Evolutionary conservation across 2,797 vertebrate genomes (phyloP).

Genomic region (Staurois parvus): DNA sequence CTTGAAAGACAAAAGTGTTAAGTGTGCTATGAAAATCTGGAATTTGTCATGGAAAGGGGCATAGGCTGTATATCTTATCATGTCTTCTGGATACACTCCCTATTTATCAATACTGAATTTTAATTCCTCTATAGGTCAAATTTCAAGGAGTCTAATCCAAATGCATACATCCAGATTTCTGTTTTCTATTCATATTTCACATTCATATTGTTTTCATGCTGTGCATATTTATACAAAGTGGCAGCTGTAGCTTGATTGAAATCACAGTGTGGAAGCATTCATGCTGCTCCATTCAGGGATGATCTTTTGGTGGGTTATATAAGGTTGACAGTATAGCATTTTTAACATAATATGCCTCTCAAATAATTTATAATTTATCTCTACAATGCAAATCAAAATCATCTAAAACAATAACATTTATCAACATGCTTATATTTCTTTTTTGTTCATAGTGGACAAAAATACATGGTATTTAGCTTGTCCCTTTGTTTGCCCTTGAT

Average conservation of each 20-base stretch:
- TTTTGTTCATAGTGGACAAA: neutral
- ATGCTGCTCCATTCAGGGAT: conserved; percentile 6
- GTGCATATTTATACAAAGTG: conserved; percentile 12
- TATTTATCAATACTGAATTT: neutral
- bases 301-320: neutral
- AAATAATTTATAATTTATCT: neutral
- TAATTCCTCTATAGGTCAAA: neutral
- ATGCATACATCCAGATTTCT: neutral
- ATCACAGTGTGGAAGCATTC: conserved; percentile 9
- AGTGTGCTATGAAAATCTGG: too few relatives aligned
- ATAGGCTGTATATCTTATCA: neutral
- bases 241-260: conserved; percentile 9
- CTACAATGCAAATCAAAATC: neutral
- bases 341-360: neutral
- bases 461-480: neutral
- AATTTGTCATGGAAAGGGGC: too few relatives aligned
- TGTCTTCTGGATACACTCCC: neutral
- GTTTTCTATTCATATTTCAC: conserved; percentile 5
- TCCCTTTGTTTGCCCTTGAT: neutral
- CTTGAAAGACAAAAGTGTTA: too few relatives aligned
- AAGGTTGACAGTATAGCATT: neutral
- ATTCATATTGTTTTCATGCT: conserved; percentile 7
- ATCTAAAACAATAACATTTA: neutral
- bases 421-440: neutral
- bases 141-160: neutral